These are phyloP conservation scores for Unio pictorum DNA, from an alignment of 2,888 invertebrate genomes.

Conservation along the genomic window DNA sequence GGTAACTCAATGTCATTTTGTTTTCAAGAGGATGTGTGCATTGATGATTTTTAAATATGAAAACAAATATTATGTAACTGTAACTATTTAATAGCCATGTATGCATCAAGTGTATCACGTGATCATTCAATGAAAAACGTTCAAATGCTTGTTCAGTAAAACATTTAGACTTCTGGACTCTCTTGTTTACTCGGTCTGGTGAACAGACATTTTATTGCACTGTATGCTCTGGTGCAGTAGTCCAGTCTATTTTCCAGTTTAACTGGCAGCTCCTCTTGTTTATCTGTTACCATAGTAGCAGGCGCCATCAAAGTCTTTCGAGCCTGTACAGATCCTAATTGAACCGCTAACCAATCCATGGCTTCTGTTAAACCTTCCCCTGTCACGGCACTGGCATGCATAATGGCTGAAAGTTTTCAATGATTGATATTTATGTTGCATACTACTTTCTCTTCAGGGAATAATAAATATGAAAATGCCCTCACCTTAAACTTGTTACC, in stretches of 20 bases:
- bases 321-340: conserved; percentile 51
- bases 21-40: too few species aligned
- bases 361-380: conserved; percentile 58
- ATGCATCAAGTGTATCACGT: too few species aligned
- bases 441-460: too few species aligned
- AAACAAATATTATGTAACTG: too few species aligned
- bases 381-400: conserved; percentile 57
- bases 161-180: neutral
- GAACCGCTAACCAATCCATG: conserved; percentile 59
- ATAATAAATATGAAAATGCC: too few species aligned
- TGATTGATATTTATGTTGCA: too few species aligned
- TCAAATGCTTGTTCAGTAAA: neutral
- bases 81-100: too few species aligned
- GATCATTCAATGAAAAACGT: too few species aligned
- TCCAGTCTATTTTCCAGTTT: conserved; percentile 37
- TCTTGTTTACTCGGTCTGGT: conserved; percentile 38
- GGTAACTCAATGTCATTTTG: too few species aligned
- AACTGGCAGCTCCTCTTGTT: conserved; percentile 18
- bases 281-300: conserved; percentile 9
- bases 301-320: conserved; percentile 13
- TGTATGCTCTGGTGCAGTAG: conserved; percentile 59
- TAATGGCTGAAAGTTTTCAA: conserved; percentile 43
- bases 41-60: too few species aligned
- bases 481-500: too few species aligned
- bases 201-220: conserved; percentile 61